Evolutionary conservation across 2,797 vertebrate genomes (phyloP).

Genomic region (Poecilia picta): DNA sequence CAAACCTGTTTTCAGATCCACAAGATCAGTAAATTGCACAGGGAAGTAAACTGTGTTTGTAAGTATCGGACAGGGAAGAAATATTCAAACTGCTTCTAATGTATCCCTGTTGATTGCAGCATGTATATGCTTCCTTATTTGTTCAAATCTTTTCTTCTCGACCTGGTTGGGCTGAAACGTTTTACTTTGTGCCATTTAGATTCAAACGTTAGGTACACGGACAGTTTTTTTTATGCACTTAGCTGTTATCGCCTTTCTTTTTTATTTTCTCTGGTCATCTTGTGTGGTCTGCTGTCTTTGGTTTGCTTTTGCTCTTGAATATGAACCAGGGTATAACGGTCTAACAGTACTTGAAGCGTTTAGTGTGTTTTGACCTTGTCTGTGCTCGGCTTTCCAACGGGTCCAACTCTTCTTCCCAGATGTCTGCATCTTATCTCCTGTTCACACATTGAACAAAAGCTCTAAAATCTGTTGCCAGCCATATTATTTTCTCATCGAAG

Average conservation of each 20-base stretch:
- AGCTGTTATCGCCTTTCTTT: conserved; percentile 24
- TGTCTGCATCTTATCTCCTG: conserved; percentile 41
- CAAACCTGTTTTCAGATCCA: conserved; percentile 82
- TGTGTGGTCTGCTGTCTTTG: conserved; percentile 46
- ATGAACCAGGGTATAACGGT: conserved; percentile 13
- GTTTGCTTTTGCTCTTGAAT: conserved; percentile 18
- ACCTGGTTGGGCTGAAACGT: conserved; percentile 31
- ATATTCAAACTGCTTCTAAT: conserved; percentile 76
- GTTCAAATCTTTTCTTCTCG: conserved; percentile 47
- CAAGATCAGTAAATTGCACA: conserved; percentile 79
- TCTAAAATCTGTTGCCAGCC: conserved; percentile 12
- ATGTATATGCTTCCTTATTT: conserved; percentile 64
- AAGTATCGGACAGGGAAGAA: conserved; percentile 75
- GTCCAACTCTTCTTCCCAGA: conserved; percentile 18
- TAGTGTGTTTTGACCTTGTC: conserved; percentile 49
- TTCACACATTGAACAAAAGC: conserved; percentile 32
- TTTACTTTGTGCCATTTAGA: conserved; percentile 21
- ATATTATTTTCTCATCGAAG: conserved; percentile 63
- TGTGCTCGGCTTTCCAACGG: conserved; percentile 17
- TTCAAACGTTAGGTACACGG: conserved; percentile 22
- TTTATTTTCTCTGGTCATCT: conserved; percentile 31
- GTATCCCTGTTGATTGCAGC: conserved; percentile 73
- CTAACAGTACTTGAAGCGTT: conserved; percentile 23
- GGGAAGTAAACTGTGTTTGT: conserved; percentile 83
- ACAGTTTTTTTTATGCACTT: conserved; percentile 29